Evolutionary conservation across 2,888 invertebrate genomes (phyloP), one percentile per base, ranked within the genome.

Genomic region (Drosophila hamatofila): DNA sequence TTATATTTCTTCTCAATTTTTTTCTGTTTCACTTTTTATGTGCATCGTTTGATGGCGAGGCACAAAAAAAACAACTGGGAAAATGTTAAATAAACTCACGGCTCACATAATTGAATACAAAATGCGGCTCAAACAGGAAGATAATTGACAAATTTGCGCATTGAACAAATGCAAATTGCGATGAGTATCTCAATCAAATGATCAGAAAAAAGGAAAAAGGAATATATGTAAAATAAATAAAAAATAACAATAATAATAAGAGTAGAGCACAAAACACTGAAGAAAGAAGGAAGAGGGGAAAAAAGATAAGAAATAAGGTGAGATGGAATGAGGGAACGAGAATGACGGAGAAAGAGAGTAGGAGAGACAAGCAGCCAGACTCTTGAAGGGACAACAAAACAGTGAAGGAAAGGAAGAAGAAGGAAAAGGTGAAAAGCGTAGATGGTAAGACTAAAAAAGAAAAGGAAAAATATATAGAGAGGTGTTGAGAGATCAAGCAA

Each of bases 81-180:
- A 52, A 57, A 51, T 55, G 33, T 63, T 55, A 52, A 70, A 78
- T 52, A 72, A 75, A 60, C 64, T 23, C 58, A 48, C 23, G 33
- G 51, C 39, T 51, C 52, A 63, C 48, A 68, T 77, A 80, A 80
- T 80, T 80, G 75, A 69, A 78, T 64, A 67, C 48, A 58, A 80
- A 80, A 68, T 63, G 65, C 9, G 59, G 58, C 51, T 68, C 52
- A 67, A 65, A 67, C 59, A 68, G 11, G 42, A 41, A 65, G 70
- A 63, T 69, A 81, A 79, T 76, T 72, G 67, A 65, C 68, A 67
- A 75, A 78, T 75, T 81, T 80, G 69, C 65, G 44, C 63, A 72
- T 21, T 60, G 55, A 69, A 42, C 44, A 44, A 56, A 44, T 46
- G 30, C 55, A 65, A 75, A 64, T 52, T 37, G 27, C 7, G 12